phyloP scores from a whole-genome alignment of 2,888 invertebrate species.

The Cerceris rybyensis region DNA sequence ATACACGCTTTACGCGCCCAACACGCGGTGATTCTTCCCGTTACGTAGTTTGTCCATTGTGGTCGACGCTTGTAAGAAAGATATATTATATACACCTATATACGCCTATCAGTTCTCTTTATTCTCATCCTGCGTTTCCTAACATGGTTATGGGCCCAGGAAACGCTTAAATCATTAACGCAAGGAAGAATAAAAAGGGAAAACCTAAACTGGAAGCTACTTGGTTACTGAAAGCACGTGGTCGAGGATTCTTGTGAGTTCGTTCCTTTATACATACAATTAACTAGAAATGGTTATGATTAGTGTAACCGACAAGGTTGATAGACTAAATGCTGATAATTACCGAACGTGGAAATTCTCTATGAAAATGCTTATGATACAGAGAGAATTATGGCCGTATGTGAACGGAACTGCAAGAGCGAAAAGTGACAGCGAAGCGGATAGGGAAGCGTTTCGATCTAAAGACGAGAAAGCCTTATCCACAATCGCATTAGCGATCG shows the following conservation, averaged over 20 bases:
- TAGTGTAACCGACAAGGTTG: neutral
- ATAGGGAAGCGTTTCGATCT: neutral
- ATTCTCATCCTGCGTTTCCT: neutral
- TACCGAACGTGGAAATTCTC: constrained; percentile 12
- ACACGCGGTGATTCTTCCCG: too few relatives aligned
- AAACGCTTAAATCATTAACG: neutral
- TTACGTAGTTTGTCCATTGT: too few relatives aligned
- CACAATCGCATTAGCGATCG: constrained; percentile 23
- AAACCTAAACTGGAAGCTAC: neutral
- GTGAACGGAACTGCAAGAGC: neutral
- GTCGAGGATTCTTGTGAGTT: neutral
- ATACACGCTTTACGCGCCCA: too few relatives aligned
- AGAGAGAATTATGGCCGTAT: constrained; percentile 10
- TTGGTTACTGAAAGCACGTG: neutral
- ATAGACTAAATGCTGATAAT: constrained; percentile 5
- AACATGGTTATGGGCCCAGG: constrained; percentile 15
- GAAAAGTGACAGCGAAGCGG: neutral
- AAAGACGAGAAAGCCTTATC: constrained; percentile 18
- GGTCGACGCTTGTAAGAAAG: too few relatives aligned
- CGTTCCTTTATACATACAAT: too few relatives aligned
- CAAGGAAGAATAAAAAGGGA: neutral
- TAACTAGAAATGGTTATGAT: neutral
- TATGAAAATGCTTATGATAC: constrained; percentile 8
- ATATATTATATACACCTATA: too few relatives aligned
- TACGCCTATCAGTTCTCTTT: too few relatives aligned